Base-by-base conservation (phyloP, 2,888 invertebrate genomes). In the Cantharis lateralis region DNA sequence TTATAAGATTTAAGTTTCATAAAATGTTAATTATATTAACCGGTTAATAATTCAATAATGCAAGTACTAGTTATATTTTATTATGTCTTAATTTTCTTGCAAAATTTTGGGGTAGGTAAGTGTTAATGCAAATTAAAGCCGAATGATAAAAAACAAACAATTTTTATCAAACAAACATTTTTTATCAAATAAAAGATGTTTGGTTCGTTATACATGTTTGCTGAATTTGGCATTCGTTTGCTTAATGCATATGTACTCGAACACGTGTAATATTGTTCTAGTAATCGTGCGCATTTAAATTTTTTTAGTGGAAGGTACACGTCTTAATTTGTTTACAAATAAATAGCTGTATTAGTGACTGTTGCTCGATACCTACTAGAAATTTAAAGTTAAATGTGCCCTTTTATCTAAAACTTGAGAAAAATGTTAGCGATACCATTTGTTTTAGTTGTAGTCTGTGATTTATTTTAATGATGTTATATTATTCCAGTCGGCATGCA, bases 1-100 rank as follows among this genome's bases (percentile, higher is more conserved):
- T 77, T 77, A 71, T 77, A 77, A 48, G 48, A 61, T 77, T 68
- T 68, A 68, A 74, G 48, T 48, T 48, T 48, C n/a, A 48, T 48
- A 48, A n/a, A 48, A n/a, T 48, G n/a, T 48, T 48, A 32, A 32
- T 32, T n/a, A 32, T n/a, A 48, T 48, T 20, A 15, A 64, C n/a
- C 13, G 7, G 18, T 63, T 62, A 62, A 62, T 62, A 62, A 18
- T 64, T 13, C 5, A 18, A 63, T 10, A 18, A 63, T 5, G 7
- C 15, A 64, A 64, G 13, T 64, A n/a, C n/a, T n/a, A 64, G 64
- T 20, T 20, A 64, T 64, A 20, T 18, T 64, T 64, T 64, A 64
- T 64, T 20, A 63, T 10, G 5, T 16, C 13, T 32, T 13, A 3
- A 11, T 3, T 63, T 16, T 62, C 15, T 16, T 62, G 3, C 2